phyloP scores from a whole-genome alignment of 2,113 vertebrate species.

The Clarias macrocephalus region DNA sequence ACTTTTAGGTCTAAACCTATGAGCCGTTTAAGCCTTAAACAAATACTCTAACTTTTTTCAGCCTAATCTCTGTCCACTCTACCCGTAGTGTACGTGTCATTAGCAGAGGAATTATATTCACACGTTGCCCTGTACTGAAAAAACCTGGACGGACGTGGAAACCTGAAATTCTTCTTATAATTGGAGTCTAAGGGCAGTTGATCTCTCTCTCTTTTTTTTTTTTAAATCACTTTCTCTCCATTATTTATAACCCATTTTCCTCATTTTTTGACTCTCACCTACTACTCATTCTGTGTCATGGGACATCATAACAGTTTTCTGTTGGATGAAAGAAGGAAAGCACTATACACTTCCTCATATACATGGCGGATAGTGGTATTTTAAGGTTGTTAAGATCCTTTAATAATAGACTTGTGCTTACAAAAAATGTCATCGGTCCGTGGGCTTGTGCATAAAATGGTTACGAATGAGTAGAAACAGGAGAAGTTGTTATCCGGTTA shows the following conservation, averaged over 20 bases:
- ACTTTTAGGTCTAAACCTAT: conserved; percentile 57
- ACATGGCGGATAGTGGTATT: neutral
- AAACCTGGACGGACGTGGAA: neutral
- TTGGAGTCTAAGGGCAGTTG: neutral
- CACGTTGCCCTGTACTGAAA: neutral
- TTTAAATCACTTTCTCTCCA: neutral
- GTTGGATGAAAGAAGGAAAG: neutral
- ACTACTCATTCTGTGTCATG: neutral
- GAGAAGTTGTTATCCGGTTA: neutral
- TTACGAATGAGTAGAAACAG: neutral
- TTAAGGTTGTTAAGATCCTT: neutral
- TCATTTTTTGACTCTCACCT: neutral
- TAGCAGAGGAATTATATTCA: neutral
- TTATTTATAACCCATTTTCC: neutral
- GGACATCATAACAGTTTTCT: neutral
- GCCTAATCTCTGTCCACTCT: neutral
- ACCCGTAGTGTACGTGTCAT: neutral
- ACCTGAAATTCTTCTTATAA: neutral
- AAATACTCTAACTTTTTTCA: neutral
- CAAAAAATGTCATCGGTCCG: neutral
- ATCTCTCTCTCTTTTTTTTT: neutral
- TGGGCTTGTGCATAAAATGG: neutral
- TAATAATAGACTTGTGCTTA: neutral
- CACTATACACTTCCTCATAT: neutral
- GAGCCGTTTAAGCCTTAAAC: neutral